A percentile compares a stretch with the other conserved stretches of the same genome.
These are phyloP conservation scores for Muscicapa comitata DNA, from an alignment of 2,797 vertebrate genomes.

Conservation along the genomic window DNA sequence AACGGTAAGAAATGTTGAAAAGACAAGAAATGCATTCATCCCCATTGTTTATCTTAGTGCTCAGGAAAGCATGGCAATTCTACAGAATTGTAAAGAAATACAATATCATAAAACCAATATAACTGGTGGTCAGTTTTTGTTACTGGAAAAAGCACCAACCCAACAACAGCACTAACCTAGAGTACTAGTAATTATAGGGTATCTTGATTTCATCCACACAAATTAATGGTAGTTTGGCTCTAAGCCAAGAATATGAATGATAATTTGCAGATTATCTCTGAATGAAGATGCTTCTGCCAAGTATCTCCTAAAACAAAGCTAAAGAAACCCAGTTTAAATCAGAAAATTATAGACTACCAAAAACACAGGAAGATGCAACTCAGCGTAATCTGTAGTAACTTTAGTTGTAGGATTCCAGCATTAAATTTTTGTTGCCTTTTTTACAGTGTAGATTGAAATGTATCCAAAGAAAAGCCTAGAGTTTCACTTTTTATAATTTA, in stretches of 20 bases:
- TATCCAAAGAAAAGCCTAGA: not conserved
- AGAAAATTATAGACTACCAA: not conserved
- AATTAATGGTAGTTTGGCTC: not conserved
- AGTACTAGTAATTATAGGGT: not conserved
- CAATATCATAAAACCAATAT: not conserved
- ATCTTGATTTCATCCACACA: not conserved
- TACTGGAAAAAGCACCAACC: not conserved
- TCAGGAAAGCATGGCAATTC: not conserved
- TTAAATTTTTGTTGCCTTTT: not conserved
- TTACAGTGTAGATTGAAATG: not conserved
- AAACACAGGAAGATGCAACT: not conserved
- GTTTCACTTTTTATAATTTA: not conserved
- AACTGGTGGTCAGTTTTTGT: not conserved
- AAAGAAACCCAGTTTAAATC: not conserved
- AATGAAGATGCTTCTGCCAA: not conserved
- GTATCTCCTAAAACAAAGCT: not conserved
- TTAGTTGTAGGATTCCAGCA: not conserved
- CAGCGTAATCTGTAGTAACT: not conserved
- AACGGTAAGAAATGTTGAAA: not conserved
- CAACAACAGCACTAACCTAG: not conserved
- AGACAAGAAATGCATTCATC: not conserved
- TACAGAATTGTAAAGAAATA: not conserved
- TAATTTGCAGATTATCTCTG: not conserved
- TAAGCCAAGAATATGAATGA: not conserved
- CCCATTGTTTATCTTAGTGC: not conserved